phyloP scores from a whole-genome alignment of 92 coral and sea anemone genomes.

The Zoanthus sansibaricus region DNA sequence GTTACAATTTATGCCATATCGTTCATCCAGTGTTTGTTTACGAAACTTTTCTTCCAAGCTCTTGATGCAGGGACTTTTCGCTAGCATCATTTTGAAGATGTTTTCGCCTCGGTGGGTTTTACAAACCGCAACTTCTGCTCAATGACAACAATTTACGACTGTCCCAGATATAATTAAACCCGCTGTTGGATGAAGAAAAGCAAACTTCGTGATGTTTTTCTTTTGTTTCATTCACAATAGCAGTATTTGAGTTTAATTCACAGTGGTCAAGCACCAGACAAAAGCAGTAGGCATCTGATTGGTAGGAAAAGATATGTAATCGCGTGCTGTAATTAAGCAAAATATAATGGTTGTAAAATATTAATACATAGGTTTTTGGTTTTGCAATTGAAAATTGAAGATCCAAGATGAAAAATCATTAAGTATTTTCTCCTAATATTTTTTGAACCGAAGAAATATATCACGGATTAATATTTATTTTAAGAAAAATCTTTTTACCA shows the following conservation, averaged over 20 bases:
- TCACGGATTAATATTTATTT: background rate
- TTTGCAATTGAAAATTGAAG: conserved; percentile 5
- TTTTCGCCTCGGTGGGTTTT: conserved; percentile 2
- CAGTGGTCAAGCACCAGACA: conserved; percentile 44
- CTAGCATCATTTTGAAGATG: conserved; percentile 32
- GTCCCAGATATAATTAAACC: conserved; percentile 42
- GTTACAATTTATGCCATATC: conserved; percentile 23
- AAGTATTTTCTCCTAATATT: background rate
- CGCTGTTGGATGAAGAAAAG: conserved; percentile 38
- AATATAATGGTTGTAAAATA: conserved; percentile 37
- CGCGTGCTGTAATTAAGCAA: conserved; percentile 48
- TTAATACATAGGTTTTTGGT: conserved; percentile 41
- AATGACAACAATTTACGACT: conserved; percentile 10
- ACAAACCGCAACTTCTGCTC: conserved; percentile 19
- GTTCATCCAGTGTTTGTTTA: conserved; percentile 33
- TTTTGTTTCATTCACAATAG: conserved; percentile 36
- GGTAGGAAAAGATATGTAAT: conserved; percentile 36
- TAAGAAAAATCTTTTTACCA: background rate
- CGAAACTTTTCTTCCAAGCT: conserved; percentile 42
- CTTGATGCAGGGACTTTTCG: conserved; percentile 20
- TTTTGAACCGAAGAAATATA: background rate
- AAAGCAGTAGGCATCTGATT: conserved; percentile 24
- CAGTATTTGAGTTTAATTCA: conserved; percentile 51
- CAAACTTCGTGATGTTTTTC: conserved; percentile 52
- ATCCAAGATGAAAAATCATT: background rate